These are phyloP conservation scores for Dallia pectoralis DNA, from an alignment of 2,797 vertebrate species.

Conservation along the genomic window DNA sequence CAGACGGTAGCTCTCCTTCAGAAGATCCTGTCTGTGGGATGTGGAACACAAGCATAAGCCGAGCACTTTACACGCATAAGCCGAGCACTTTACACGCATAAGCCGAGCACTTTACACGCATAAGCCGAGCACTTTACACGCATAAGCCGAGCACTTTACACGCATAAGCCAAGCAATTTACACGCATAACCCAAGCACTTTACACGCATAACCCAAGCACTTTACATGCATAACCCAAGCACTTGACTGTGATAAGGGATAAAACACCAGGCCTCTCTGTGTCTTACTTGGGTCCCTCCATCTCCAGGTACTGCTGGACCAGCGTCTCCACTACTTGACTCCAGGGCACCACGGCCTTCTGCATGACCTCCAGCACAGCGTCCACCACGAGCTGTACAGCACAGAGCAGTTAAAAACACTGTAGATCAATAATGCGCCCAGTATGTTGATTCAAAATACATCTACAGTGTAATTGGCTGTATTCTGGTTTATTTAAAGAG, in stretches of 20 bases:
- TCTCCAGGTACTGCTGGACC: conserved; percentile 87
- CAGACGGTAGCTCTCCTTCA: conserved; percentile 88
- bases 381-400: conserved; percentile 86
- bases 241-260: background rate
- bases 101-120: background rate
- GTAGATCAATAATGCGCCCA: background rate
- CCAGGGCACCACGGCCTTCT: conserved; percentile 91
- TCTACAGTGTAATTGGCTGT: background rate
- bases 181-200: background rate
- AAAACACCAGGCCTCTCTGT: background rate
- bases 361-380: conserved; percentile 93
- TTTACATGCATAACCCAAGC: background rate
- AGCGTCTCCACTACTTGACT: conserved; percentile 86
- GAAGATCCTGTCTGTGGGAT: conserved; percentile 80
- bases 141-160: too few species aligned
- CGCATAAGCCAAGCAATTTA: background rate
- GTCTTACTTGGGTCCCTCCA: conserved; percentile 90
- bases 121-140: background rate
- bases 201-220: background rate
- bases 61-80: background rate
- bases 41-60: background rate
- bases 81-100: background rate
- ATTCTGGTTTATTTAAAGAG: background rate
- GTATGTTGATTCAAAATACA: background rate
- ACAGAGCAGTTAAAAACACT: conserved; percentile 15